A percentile compares a stretch with the other conserved stretches of the same genome.
Evolutionary conservation across 2,113 vertebrate genomes (phyloP).

Genomic region (Clarias gariepinus): DNA sequence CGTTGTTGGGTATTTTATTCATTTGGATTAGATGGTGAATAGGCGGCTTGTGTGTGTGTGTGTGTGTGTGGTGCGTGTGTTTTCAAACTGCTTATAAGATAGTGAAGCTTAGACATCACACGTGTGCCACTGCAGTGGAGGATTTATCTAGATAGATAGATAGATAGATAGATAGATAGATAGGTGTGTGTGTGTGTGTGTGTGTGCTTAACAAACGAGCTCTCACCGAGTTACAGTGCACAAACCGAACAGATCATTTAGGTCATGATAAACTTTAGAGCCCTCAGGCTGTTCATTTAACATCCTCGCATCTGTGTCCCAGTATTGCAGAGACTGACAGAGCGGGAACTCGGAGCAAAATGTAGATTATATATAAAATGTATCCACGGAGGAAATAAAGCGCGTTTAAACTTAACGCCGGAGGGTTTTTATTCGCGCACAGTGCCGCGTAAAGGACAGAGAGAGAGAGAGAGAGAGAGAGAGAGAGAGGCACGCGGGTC

Average conservation of each 20-base stretch:
- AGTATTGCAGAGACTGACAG: not conserved
- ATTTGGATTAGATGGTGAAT: not conserved
- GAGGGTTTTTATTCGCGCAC: not conserved
- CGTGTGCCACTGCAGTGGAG: not conserved
- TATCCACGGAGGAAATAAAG: conserved; percentile 27
- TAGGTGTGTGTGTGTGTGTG: not conserved
- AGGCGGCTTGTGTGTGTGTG: not conserved
- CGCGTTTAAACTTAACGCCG: conserved; percentile 25
- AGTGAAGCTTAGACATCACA: not conserved
- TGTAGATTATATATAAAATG: conserved; percentile 10
- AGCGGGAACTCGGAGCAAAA: conserved; percentile 6
- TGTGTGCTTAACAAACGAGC: not conserved
- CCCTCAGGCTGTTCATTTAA: conserved; percentile 27
- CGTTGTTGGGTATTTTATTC: not conserved
- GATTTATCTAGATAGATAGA: not conserved
- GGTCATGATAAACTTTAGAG: conserved; percentile 26
- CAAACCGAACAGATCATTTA: conserved; percentile 10
- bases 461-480: not conserved
- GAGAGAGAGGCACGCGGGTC: not conserved
- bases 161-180: too few relatives aligned
- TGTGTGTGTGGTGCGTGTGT: not conserved
- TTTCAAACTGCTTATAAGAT: not conserved
- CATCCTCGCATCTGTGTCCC: conserved; percentile 1
- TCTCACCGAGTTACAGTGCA: conserved; percentile 9
- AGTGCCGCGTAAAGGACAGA: not conserved